Conservation (phyloP, 2,113 vertebrate genomes). For the Forbesichthys agassizii region DNA sequence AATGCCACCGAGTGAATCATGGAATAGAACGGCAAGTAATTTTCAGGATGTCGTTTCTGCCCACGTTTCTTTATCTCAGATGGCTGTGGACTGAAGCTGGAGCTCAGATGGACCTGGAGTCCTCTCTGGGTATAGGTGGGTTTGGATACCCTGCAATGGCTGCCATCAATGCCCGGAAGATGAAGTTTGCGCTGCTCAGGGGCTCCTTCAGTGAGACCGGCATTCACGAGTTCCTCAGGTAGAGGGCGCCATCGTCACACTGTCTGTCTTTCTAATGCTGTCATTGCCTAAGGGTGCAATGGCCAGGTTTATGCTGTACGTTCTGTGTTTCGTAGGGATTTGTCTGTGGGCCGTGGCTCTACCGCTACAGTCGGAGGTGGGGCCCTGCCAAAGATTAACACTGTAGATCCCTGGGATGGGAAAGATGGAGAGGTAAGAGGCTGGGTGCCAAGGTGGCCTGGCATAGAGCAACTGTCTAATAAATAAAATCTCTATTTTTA, state of each 20-base stretch:
- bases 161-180: conserved; percentile 92
- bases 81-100: conserved; percentile 93
- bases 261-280: background rate
- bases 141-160: conserved; percentile 98
- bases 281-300: background rate
- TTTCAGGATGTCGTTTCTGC: background rate
- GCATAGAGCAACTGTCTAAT: background rate
- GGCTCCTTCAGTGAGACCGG: conserved; percentile 92
- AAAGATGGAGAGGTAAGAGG: conserved; percentile 91
- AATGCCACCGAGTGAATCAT: too few species aligned
- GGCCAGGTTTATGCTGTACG: background rate
- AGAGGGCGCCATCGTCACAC: background rate
- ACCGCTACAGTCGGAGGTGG: conserved; percentile 88
- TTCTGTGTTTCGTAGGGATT: conserved; percentile 77
- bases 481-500: background rate
- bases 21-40: background rate
- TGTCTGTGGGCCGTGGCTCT: conserved; percentile 93
- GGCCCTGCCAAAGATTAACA: conserved; percentile 82
- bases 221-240: conserved; percentile 82
- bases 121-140: conserved; percentile 90
- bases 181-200: conserved; percentile 94
- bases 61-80: conserved; percentile 36
- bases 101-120: conserved; percentile 89
- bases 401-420: conserved; percentile 90
- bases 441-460: background rate